Evolutionary conservation across 1,140 invertebrate genomes (phyloP).

Genomic region (Anastatus disparis): DNA sequence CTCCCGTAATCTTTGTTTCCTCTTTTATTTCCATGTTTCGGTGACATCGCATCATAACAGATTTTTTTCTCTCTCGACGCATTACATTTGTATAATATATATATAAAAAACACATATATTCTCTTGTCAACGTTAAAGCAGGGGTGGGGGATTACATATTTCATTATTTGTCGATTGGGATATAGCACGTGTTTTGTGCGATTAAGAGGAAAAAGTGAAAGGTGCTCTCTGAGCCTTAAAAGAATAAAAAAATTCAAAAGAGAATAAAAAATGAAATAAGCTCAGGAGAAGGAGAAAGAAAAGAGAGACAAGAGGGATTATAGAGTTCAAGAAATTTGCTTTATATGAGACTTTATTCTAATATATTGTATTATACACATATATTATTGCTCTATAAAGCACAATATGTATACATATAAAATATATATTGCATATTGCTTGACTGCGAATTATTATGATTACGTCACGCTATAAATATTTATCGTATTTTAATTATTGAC

Average conservation of each 20-base stretch:
- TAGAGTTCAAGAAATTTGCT: background rate
- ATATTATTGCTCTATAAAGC: too few species aligned
- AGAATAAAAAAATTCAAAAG: background rate
- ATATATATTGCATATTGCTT: background rate
- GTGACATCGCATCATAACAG: background rate
- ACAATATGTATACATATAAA: too few species aligned
- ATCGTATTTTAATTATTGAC: conserved; percentile 21
- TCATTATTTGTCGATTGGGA: conserved; percentile 29
- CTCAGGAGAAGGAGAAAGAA: background rate
- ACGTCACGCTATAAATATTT: conserved; percentile 24
- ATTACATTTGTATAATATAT: too few species aligned
- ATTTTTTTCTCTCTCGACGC: background rate
- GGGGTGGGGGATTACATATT: conserved; percentile 30
- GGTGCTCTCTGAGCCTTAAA: background rate
- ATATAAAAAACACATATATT: background rate
- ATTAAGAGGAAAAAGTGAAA: conserved; percentile 40
- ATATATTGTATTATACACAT: too few species aligned
- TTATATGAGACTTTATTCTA: conserved; percentile 36
- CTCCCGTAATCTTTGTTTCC: too few species aligned
- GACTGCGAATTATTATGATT: conserved; percentile 15
- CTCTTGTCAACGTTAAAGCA: too few species aligned
- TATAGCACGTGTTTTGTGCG: conserved; percentile 30
- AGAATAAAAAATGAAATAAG: background rate
- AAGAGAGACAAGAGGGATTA: conserved; percentile 2
- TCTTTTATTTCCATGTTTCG: conserved; percentile 19